Base-by-base conservation (phyloP, 1,140 invertebrate genomes). In the Calosoma granatense region DNA sequence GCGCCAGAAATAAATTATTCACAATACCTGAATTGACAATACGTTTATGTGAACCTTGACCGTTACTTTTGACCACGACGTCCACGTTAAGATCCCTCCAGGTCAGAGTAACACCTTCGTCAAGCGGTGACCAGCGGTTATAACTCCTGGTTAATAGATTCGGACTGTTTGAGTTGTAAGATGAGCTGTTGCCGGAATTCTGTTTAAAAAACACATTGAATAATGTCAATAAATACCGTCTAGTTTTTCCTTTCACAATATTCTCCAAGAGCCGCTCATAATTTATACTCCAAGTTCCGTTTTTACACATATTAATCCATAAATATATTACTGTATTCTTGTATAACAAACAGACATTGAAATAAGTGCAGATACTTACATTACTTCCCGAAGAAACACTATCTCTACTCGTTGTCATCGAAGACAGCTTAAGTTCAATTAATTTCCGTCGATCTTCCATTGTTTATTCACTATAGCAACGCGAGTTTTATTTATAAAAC, bases 41-140 rank as follows among this genome's bases (percentile, higher is more conserved):
- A 57, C 81, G 75, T 67, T 86, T 88, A 60, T 82, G 76, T 0
- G 63, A 56, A 53, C 68, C 72, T 54, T 72, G 68, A 55, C 71
- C 69, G 51, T 79, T 77, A 26, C 75, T 73, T 57, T 71, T 74
- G 54, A 78, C 76, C 61, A 83, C 82, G 51, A 81, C 79, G 61
- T 84, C 86, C 0, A 88, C 83, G 26, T 78, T 82, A 0, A 89
- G 67, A 66, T 89, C 83, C n/a, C 79, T 74, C 86, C 86, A 89
- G 0, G 85, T 84, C 22, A 89, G 68, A 0, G 85, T 87, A 20
- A 83, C 79, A 0, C 80, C 81, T 55, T 80, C 74, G 69, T 80
- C 63, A 54, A 68, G 63, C 56, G 76, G 76, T 20, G 77, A 74
- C 76, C 76, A 78, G 61, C 74, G 70, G 51, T 65, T 74, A 56